Evolutionary conservation across 2,113 vertebrate genomes (phyloP).

Genomic region (Spea bombifrons): DNA sequence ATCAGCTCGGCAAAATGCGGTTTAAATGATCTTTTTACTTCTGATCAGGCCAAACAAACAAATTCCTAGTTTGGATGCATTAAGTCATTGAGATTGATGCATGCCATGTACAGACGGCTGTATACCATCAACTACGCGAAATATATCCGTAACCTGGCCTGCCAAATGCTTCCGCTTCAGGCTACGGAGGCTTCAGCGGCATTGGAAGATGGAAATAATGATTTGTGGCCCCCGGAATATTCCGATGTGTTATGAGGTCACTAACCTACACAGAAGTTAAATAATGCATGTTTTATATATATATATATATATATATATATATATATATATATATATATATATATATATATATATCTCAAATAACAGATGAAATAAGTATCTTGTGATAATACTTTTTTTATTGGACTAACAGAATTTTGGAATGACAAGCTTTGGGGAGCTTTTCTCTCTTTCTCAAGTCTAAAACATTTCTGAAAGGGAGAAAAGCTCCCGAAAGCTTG

Average conservation of each 20-base stretch:
- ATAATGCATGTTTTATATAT: background rate
- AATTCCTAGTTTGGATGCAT: constrained; percentile 23
- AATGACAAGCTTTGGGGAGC: too few relatives aligned
- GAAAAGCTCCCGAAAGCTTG: too few relatives aligned
- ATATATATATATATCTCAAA: too few relatives aligned
- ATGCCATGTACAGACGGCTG: background rate
- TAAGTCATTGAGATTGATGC: constrained; percentile 22
- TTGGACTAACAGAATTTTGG: too few relatives aligned
- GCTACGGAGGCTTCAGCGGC: background rate
- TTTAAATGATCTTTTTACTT: background rate
- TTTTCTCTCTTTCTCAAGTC: too few relatives aligned
- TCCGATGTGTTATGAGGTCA: background rate
- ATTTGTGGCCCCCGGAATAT: background rate
- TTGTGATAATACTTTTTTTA: too few relatives aligned
- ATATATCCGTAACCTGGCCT: background rate
- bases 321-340: too few relatives aligned
- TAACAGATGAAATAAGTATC: too few relatives aligned
- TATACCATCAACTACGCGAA: constrained; percentile 5
- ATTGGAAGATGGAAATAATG: background rate
- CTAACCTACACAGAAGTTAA: background rate
- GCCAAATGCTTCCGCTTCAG: background rate
- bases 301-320: too few relatives aligned
- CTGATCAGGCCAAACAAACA: background rate
- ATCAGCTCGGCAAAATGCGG: background rate
- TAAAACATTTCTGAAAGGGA: too few relatives aligned